phyloP scores from a whole-genome alignment of 1,140 invertebrate genomes.

The Euura lappo region DNA sequence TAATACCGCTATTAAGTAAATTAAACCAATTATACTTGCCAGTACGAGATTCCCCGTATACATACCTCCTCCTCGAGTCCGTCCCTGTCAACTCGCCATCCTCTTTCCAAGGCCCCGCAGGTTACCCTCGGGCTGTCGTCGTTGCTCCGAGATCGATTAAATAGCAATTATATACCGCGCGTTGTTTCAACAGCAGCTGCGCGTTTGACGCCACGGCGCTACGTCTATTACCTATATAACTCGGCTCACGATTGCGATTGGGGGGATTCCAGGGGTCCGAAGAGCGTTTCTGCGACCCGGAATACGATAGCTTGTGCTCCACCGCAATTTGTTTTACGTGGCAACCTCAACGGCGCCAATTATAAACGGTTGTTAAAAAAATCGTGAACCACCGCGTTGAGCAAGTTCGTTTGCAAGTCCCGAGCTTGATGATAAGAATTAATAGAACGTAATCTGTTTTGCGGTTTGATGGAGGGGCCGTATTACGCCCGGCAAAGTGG shows the following conservation, averaged over 20 bases:
- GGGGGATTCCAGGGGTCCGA: too few species aligned
- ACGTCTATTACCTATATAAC: background rate
- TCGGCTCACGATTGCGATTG: too few species aligned
- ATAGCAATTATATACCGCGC: background rate
- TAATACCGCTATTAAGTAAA: constrained; percentile 38
- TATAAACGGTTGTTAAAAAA: background rate
- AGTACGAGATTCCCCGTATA: constrained; percentile 22
- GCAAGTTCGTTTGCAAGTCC: background rate
- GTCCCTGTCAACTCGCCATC: background rate
- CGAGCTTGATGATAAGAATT: constrained; percentile 18
- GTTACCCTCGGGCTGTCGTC: background rate
- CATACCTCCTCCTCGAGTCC: constrained; percentile 6
- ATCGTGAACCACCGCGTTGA: background rate
- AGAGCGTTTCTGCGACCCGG: too few species aligned
- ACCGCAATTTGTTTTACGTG: too few species aligned
- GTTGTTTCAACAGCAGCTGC: background rate
- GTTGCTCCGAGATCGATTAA: background rate
- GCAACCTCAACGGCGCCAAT: background rate
- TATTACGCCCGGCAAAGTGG: background rate
- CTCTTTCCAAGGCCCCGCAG: background rate
- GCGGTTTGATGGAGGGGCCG: constrained; percentile 19
- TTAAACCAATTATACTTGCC: constrained; percentile 39
- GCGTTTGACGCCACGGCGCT: constrained; percentile 1
- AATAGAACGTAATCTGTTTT: constrained; percentile 18
- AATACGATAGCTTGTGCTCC: too few species aligned